These are phyloP conservation scores for Drosophila pectinifera DNA, from an alignment of 1,140 invertebrate species.

Conservation along the genomic window DNA sequence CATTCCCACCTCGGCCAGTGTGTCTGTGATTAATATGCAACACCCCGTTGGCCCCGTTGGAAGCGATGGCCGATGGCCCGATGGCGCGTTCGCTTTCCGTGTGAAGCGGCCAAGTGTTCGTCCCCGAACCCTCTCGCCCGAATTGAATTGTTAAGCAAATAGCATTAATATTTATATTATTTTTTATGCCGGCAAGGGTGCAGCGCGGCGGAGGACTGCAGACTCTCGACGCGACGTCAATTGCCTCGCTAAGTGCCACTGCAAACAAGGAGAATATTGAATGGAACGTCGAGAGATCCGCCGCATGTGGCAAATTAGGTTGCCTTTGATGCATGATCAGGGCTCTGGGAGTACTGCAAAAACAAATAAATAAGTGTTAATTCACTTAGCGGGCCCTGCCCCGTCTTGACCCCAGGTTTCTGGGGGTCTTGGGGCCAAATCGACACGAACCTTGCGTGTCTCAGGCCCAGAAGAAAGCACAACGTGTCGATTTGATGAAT, in stretches of 20 bases:
- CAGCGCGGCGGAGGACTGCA: slow-evolving; percentile 11
- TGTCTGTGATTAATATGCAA: slow-evolving; percentile 76
- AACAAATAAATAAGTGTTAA: slow-evolving; percentile 16
- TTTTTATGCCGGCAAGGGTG: slow-evolving; percentile 50
- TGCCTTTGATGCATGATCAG: slow-evolving; percentile 51
- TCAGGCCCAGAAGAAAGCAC: slow-evolving; percentile 17
- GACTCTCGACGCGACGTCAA: slow-evolving; percentile 48
- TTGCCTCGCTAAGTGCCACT: slow-evolving; percentile 53
- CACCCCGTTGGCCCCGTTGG: slow-evolving; percentile 54
- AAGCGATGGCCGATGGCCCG: not conserved
- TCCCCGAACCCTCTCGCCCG: slow-evolving; percentile 35
- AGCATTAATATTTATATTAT: slow-evolving; percentile 83
- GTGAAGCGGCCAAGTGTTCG: slow-evolving; percentile 73
- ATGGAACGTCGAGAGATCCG: slow-evolving; percentile 54
- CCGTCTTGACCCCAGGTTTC: slow-evolving; percentile 34
- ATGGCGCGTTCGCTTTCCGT: slow-evolving; percentile 39
- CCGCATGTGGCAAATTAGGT: slow-evolving; percentile 80
- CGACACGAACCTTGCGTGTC: slow-evolving; percentile 61
- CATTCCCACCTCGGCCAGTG: slow-evolving; percentile 28
- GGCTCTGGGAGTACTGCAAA: slow-evolving; percentile 9
- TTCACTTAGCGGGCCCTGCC: slow-evolving; percentile 18
- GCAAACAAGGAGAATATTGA: slow-evolving; percentile 45
- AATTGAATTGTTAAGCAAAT: slow-evolving; percentile 82
- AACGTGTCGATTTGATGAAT: slow-evolving; percentile 82
- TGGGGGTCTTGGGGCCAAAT: slow-evolving; percentile 42